Evolutionary conservation across 2,113 vertebrate species (phyloP).

Genomic region (Petaurus breviceps): DNA sequence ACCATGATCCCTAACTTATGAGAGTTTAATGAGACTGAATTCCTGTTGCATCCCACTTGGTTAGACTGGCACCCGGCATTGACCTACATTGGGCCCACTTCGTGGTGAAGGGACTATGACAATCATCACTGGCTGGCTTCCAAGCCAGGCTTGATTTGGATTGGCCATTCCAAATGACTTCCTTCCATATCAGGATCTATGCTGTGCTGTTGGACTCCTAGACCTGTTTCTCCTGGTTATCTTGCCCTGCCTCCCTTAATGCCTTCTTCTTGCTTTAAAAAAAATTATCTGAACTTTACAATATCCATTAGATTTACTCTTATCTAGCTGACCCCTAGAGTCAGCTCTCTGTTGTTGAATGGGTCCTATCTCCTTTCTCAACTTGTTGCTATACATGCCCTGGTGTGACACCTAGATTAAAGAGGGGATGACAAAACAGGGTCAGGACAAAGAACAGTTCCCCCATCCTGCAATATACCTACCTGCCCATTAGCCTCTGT

Average conservation of each 20-base stretch:
- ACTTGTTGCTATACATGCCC: neutral
- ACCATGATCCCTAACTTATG: neutral
- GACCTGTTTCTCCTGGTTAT: neutral
- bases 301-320: neutral
- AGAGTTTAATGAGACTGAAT: neutral
- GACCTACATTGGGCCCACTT: neutral
- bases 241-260: neutral
- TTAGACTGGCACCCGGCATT: neutral
- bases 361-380: neutral
- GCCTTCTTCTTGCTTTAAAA: neutral
- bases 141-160: neutral
- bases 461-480: neutral
- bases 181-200: neutral
- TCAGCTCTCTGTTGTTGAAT: neutral
- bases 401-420: neutral
- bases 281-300: neutral
- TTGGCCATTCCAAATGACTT: neutral
- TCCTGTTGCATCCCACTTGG: neutral
- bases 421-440: neutral
- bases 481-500: constrained; percentile 90
- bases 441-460: neutral
- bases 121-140: neutral
- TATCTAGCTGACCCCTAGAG: neutral
- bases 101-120: neutral
- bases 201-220: neutral